Conservation (phyloP, 2,888 invertebrate genomes). For the Ormyrus rosae region DNA sequence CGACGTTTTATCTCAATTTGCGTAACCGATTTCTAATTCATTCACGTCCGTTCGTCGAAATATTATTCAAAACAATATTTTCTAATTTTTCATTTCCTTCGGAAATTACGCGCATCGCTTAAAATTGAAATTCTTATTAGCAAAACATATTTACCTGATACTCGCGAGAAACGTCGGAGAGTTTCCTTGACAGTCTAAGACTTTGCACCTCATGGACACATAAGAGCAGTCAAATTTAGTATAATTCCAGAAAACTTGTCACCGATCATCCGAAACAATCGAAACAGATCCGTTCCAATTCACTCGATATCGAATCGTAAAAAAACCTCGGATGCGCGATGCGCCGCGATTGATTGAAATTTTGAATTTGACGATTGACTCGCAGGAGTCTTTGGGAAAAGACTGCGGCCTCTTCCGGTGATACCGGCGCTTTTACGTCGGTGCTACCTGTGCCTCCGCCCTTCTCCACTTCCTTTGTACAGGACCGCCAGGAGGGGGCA, state of each 20-base stretch:
- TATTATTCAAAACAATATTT: too few relatives aligned
- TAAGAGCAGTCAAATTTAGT: conserved; percentile 59
- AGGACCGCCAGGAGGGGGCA: conserved; percentile 6
- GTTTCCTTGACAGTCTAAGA: conserved; percentile 74
- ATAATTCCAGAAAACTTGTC: conserved; percentile 4
- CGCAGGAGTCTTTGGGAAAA: conserved; percentile 44
- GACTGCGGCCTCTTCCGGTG: conserved; percentile 65
- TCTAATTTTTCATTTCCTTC: too few relatives aligned
- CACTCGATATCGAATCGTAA: background rate
- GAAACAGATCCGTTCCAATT: conserved; percentile 5
- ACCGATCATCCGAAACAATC: background rate
- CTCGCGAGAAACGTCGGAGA: conserved; percentile 73
- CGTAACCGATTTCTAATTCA: too few relatives aligned
- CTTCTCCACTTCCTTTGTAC: conserved; percentile 21
- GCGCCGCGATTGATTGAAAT: conserved; percentile 1
- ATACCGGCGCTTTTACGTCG: conserved; percentile 66
- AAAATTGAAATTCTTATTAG: background rate
- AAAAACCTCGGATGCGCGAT: background rate
- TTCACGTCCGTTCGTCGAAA: too few relatives aligned
- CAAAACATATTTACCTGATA: conserved; percentile 66
- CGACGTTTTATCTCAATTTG: too few relatives aligned
- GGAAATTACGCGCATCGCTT: background rate
- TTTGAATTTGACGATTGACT: conserved; percentile 11
- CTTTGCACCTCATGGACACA: conserved; percentile 75
- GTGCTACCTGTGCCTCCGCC: conserved; percentile 40